Evolutionary conservation across 2,797 vertebrate species (phyloP), one percentile per base, ranked within the genome.

Genomic region (Anniella stebbinsi): DNA sequence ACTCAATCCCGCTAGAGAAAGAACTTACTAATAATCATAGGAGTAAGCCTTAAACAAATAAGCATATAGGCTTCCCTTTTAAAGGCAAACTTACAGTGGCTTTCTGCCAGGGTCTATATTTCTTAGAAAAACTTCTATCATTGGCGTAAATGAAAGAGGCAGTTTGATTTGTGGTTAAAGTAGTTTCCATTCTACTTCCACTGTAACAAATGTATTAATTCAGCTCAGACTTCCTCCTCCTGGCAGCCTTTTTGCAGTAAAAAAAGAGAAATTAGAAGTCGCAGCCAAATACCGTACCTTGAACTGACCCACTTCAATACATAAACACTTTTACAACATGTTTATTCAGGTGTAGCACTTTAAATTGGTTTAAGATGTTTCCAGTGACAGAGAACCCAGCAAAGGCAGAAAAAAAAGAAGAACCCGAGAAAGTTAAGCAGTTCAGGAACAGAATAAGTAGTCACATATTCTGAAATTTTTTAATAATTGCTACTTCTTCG

Each of bases 201-300:
- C 97, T 97, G 97, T 97, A 98, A 97, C 97, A 98, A 98, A 98
- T 97, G 97, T 97, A 98, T 98, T 98, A 98, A 98, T 98, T 98
- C 97, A 97, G 97, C 96, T 98, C 97, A 97, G 97, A 97, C 97
- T 98, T 97, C 97, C 97, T 97, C 95, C 96, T 97, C 95, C 97
- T 98, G 97, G 97, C 97, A 98, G 97, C 95, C 96, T 90, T 96
- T 97, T 97, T 95, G 94, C 97, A 97, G 97, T 97, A 97, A 97
- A 97, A 97, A 97, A 97, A 97, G 97, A 97, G 97, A 98, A 98
- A 98, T 98, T 97, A 97, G 97, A 97, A 97, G 97, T 97, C 96
- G 96, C 94, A 97, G 97, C 98, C 97, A 98, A 98, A 98, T 97
- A 97, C 97, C 97, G 96, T 98, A 97, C 97, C 97, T 98, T 98